Evolutionary conservation across 2,888 invertebrate species (phyloP), one percentile per base, ranked within the genome.

Genomic region (Netelia melanura): DNA sequence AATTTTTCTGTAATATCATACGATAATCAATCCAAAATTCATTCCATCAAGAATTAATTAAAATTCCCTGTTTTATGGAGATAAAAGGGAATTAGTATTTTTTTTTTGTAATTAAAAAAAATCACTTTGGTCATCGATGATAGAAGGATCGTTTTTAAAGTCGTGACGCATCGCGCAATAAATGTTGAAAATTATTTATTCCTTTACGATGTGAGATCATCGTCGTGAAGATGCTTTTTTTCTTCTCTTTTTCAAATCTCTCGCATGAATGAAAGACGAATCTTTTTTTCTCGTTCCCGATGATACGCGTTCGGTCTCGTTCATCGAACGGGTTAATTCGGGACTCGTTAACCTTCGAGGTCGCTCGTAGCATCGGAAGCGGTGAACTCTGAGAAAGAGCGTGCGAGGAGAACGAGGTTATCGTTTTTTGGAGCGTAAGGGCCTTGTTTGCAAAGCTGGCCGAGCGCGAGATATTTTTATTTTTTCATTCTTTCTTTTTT

Each of bases 281-380:
- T 25, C 23, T 61, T 30, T 54, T 17, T 17, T 65, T 72, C 48
- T 64, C 11, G 23, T 21, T 23, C 17, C n/a, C 30, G 58, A 21
- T 67, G 67, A 58, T 67, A 11, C 38, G 54, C 23, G 54, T 58
- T 68, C 65, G 67, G 77, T 38, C 44, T 77, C 67, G 64, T 10
- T 25, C n/a, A 44, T 58, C n/a, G 65, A n/a, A 8, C 77, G 77
- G 17, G 56, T 56, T 67, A 77, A 77, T 64, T 44, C 54, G 44
- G 44, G 25, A 77, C 67, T 77, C 67, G 77, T 77, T 68, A 58
- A 68, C 77, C 77, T 77, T 67, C 75, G 17, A 30, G 21, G 21
- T 58, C 67, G 23, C 77, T 2, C 58, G 44, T 25, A 67, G n/a
- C 56, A 38, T 43, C 65, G n/a, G 65, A 30, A 8, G 21, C 23